phyloP scores from a whole-genome alignment of 2,797 vertebrate species.

The Meda fulgida region DNA sequence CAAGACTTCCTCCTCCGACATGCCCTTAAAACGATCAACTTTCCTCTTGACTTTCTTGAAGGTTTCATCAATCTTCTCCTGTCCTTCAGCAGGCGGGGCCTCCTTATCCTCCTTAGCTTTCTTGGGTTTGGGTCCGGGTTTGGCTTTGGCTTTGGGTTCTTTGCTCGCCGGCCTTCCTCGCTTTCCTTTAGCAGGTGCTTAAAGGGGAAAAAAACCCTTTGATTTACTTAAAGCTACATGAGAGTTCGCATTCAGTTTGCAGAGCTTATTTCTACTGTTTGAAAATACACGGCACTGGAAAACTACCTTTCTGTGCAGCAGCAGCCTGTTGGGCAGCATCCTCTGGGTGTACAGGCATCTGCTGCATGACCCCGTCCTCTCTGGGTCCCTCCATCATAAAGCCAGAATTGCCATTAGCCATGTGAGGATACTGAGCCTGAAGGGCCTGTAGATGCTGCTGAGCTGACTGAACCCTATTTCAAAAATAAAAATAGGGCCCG shows the following conservation, averaged over 20 bases:
- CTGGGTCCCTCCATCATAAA: constrained; percentile 56
- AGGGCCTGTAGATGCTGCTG: constrained; percentile 79
- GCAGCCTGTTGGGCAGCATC: constrained; percentile 65
- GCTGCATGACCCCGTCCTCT: constrained; percentile 65
- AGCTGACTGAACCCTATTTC: constrained; percentile 78
- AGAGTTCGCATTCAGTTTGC: background rate
- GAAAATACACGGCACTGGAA: background rate
- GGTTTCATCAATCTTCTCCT: constrained; percentile 94
- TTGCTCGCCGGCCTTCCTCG: constrained; percentile 68
- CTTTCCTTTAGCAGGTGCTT: constrained; percentile 76
- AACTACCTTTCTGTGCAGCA: constrained; percentile 70
- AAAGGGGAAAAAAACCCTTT: background rate
- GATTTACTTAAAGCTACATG: background rate
- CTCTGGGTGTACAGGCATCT: constrained; percentile 67
- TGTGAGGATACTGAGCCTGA: constrained; percentile 72
- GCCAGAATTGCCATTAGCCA: constrained; percentile 58
- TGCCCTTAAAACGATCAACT: constrained; percentile 95
- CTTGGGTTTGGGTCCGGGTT: constrained; percentile 83
- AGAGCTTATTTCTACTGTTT: background rate
- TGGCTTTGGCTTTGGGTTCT: constrained; percentile 76
- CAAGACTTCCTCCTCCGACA: constrained; percentile 95
- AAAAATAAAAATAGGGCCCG: constrained; percentile 61
- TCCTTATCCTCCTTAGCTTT: constrained; percentile 78
- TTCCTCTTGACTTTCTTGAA: constrained; percentile 97
- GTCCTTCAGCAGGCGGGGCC: constrained; percentile 76